A percentile compares a stretch with the other conserved stretches of the same genome.
Evolutionary conservation across 2,888 invertebrate genomes (phyloP).

Genomic region (Clistopyga incitator): DNA sequence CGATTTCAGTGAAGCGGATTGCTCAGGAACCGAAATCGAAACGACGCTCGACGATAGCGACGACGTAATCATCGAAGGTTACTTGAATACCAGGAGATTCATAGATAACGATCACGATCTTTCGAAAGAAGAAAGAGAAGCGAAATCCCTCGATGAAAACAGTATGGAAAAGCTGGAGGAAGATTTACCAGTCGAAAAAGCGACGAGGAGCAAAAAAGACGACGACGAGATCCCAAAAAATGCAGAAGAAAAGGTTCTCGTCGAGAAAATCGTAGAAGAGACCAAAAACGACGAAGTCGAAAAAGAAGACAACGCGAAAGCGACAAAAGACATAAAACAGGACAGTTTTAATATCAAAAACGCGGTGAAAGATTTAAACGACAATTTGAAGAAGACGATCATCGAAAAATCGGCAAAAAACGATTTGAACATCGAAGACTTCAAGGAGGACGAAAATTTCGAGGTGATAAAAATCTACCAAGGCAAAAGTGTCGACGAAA

Average conservation of each 20-base stretch:
- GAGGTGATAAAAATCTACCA: neutral
- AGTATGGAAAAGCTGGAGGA: too few species aligned
- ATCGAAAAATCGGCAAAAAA: neutral
- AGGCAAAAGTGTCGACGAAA: neutral
- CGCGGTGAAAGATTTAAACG: neutral
- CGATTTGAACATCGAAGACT: neutral
- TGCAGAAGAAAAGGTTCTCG: neutral
- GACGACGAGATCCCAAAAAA: neutral
- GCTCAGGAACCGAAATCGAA: neutral
- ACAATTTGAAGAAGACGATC: neutral
- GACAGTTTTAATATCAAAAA: neutral
- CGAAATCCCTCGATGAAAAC: neutral
- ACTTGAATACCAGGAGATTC: neutral
- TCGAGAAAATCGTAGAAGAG: neutral
- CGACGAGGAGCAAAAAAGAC: neutral
- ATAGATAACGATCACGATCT: neutral
- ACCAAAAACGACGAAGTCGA: neutral
- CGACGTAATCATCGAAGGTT: slow-evolving; percentile 42
- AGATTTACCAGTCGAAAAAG: neutral
- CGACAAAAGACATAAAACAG: neutral
- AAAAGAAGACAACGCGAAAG: neutral
- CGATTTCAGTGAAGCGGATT: neutral
- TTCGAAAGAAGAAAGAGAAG: neutral
- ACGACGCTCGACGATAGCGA: neutral
- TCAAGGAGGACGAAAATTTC: neutral